Evolutionary conservation across 2,888 invertebrate genomes (phyloP).

Genomic region (Epinotia demarniana): DNA sequence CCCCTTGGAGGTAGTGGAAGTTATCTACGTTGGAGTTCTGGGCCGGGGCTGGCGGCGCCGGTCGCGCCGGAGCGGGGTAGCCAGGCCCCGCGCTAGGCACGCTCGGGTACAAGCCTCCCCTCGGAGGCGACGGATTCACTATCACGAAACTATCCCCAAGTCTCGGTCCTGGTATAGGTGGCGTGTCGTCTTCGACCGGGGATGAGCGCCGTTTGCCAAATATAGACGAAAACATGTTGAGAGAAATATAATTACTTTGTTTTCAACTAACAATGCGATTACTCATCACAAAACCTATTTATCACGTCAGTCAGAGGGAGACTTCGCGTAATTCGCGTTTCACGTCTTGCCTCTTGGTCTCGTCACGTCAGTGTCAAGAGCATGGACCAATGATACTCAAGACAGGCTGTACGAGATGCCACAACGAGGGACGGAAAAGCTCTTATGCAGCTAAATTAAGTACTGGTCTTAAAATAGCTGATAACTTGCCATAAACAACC

Average conservation of each 20-base stretch:
- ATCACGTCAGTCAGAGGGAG: neutral
- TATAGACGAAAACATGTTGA: slow-evolving; percentile 76
- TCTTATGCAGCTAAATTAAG: too few species aligned
- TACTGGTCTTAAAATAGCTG: too few species aligned
- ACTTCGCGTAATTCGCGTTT: neutral
- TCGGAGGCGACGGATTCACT: slow-evolving; percentile 64
- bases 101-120: slow-evolving; percentile 69
- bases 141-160: slow-evolving; percentile 76
- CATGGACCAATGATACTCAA: too few species aligned
- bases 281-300: slow-evolving; percentile 30
- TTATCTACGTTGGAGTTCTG: slow-evolving; percentile 59
- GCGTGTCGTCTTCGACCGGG: slow-evolving; percentile 75
- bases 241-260: slow-evolving; percentile 20
- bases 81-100: slow-evolving; percentile 58
- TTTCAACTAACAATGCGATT: slow-evolving; percentile 35
- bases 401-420: too few species aligned
- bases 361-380: too few species aligned
- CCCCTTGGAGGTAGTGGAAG: slow-evolving; percentile 82
- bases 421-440: too few species aligned
- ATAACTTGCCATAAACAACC: too few species aligned
- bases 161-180: slow-evolving; percentile 76
- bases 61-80: slow-evolving; percentile 60
- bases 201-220: slow-evolving; percentile 79
- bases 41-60: slow-evolving; percentile 67
- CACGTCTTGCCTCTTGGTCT: too few species aligned